Evolutionary conservation across 2,113 vertebrate species (phyloP), one percentile per base, ranked within the genome.

Genomic region (Herpetotheres cachinnans): DNA sequence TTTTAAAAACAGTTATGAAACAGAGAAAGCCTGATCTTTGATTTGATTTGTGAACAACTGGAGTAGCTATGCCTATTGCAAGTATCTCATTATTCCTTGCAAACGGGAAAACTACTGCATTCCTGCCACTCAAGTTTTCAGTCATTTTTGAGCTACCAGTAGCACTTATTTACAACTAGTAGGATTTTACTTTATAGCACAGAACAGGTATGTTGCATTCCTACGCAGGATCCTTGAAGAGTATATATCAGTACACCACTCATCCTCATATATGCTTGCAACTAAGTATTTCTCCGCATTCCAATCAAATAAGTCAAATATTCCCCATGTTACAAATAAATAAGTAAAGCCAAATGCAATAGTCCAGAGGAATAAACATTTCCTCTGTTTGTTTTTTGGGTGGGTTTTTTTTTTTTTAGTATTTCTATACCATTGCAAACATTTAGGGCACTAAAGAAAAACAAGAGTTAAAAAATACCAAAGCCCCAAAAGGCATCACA

Each of bases 1-100:
- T 81, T 94, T 93, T 66, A 92, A 83, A 84, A 86, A 73, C 49
- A 92, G 65, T 96, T 89, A 91, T 62, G 81, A 95, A 93, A 82
- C 44, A 86, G 2, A 74, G 69, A 82, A 95, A 93, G 74, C 16
- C 74, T 93, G 58, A 91, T 76, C 70, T 95, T 95, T 79, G n/a
- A 86, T 82, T 81, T 81, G 63, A 84, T 82, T 88, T 80, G 71
- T 80, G 86, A 89, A 76, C 72, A 93, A 73, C 0, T 70, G 70
- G 32, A 82, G 49, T 25, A 67, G 58, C 49, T 72, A 65, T 9
- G 54, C 15, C 56, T 82, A 27, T 25, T 77, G 19, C 47, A 66
- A 92, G n/a, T 52, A 58, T n/a, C 26, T 38, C 56, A 30, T 32
- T 58, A 63, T 54, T 95, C 36, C 30, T 76, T 46, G 52, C 14